These are phyloP conservation scores for Sarotherodon lohbergeri DNA, from an alignment of 2,113 vertebrate genomes.

Conservation along the genomic window DNA sequence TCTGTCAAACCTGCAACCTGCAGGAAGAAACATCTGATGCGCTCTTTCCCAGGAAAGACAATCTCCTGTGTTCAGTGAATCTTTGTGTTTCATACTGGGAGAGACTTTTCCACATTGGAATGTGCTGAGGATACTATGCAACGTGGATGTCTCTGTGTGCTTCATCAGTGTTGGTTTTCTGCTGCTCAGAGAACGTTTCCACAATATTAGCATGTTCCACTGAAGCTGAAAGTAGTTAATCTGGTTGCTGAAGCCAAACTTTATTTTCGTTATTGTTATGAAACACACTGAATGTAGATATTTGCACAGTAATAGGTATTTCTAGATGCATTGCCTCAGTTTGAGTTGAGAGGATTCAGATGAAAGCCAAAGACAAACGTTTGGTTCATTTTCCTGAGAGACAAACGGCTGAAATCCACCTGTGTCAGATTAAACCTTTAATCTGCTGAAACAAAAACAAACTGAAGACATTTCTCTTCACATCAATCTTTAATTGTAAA, in stretches of 20 bases:
- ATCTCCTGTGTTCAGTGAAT: slow-evolving; percentile 54
- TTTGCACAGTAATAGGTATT: slow-evolving; percentile 88
- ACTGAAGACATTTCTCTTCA: not conserved
- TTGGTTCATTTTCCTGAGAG: not conserved
- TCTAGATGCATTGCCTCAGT: slow-evolving; percentile 74
- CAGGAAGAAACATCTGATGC: not conserved
- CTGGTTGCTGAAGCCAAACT: slow-evolving; percentile 89
- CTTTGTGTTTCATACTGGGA: slow-evolving; percentile 21
- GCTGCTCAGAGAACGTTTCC: not conserved
- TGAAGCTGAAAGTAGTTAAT: slow-evolving; percentile 77
- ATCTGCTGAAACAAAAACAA: not conserved
- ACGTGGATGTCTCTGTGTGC: slow-evolving; percentile 25
- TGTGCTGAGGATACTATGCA: slow-evolving; percentile 85
- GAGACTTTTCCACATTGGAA: slow-evolving; percentile 67
- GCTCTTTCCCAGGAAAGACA: slow-evolving; percentile 26
- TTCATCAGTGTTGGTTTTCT: not conserved
- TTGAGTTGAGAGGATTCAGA: slow-evolving; percentile 67
- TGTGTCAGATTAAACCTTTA: not conserved
- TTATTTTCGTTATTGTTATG: slow-evolving; percentile 35
- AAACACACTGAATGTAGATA: slow-evolving; percentile 73
- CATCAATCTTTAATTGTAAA: not conserved
- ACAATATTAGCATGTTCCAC: slow-evolving; percentile 47
- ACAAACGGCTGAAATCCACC: not conserved
- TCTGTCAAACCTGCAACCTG: not conserved
- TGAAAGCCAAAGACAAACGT: slow-evolving; percentile 84